Evolutionary conservation across 2,888 invertebrate genomes (phyloP).

Genomic region (Temnothorax rugatulus): DNA sequence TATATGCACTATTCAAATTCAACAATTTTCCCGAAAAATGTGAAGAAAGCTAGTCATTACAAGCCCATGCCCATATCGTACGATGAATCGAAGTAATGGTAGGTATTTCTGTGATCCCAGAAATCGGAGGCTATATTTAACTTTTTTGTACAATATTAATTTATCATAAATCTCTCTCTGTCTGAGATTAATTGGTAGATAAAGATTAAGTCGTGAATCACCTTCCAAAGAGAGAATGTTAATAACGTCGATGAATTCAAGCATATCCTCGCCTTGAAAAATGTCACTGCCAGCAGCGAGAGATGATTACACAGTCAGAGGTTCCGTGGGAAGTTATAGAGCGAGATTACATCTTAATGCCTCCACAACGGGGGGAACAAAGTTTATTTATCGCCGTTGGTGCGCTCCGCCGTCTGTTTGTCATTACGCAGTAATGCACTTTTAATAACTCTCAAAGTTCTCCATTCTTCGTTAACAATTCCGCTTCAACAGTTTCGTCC

Average conservation of each 20-base stretch:
- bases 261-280: conserved; percentile 25
- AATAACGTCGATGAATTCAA: conserved; percentile 42
- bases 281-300: conserved; percentile 47
- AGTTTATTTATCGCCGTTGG: conserved; percentile 48
- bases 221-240: conserved; percentile 29
- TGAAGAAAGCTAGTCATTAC: no score
- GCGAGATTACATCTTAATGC: conserved; percentile 54
- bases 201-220: conserved; percentile 33
- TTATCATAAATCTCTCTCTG: neutral
- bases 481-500: neutral
- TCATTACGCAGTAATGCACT: conserved; percentile 28
- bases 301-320: conserved; percentile 48
- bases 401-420: neutral
- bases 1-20: neutral
- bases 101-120: neutral
- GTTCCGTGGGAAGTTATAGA: conserved; percentile 44
- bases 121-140: neutral
- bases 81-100: neutral
- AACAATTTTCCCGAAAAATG: neutral
- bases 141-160: conserved; percentile 19
- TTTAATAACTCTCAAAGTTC: conserved; percentile 43
- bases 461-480: conserved; percentile 23
- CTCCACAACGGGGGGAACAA: conserved; percentile 31
- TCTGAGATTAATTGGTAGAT: conserved; percentile 37
- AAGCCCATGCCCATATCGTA: no score